Percentiles rank a stretch among this genome's conserved stretches.
These are phyloP conservation scores for Desmodus rotundus DNA, from an alignment of 2,113 vertebrate genomes.

Conservation along the genomic window DNA sequence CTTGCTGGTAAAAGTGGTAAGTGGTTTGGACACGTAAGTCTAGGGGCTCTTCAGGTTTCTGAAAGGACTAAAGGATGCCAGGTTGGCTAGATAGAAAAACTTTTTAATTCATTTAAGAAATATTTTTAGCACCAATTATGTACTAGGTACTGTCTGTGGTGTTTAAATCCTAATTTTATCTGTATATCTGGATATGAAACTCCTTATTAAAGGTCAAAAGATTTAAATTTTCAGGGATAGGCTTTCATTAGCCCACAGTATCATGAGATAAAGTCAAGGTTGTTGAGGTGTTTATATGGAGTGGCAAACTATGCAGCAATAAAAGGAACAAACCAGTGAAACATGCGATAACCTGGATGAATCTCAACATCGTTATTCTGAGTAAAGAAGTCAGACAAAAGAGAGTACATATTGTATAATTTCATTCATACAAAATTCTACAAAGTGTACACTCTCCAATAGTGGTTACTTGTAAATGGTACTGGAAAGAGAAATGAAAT, in stretches of 20 bases:
- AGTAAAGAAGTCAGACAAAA: neutral
- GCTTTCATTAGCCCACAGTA: neutral
- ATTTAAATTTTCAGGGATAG: neutral
- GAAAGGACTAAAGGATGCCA: neutral
- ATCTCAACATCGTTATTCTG: neutral
- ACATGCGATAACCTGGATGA: neutral
- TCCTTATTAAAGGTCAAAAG: neutral
- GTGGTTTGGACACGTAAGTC: neutral
- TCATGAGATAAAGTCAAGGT: neutral
- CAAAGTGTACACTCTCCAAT: neutral
- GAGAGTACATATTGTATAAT: neutral
- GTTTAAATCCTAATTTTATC: neutral
- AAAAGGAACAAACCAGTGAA: neutral
- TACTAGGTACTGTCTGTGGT: neutral
- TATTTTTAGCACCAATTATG: neutral
- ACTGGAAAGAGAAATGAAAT: neutral
- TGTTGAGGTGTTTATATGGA: neutral
- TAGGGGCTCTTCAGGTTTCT: neutral
- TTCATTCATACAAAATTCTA: neutral
- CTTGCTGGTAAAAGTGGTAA: neutral
- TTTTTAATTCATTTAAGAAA: neutral
- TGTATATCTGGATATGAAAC: neutral
- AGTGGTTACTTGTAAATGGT: neutral
- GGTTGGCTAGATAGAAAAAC: neutral
- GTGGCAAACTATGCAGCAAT: neutral